Conservation (phyloP, 2,113 vertebrate genomes). For the Oophaga pumilio region DNA sequence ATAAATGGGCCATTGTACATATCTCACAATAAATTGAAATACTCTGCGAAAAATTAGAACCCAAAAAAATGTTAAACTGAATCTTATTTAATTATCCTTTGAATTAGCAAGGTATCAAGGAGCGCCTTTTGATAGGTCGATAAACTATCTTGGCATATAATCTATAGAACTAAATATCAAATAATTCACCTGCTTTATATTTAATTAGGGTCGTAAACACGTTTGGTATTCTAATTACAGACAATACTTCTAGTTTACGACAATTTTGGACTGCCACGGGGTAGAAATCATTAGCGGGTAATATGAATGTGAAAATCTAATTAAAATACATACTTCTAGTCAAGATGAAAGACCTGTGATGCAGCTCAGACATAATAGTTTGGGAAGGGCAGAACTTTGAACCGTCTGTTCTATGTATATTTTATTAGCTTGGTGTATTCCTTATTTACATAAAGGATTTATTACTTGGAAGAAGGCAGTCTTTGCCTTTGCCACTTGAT, state of each 20-base stretch:
- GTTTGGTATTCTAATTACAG: slow-evolving; percentile 20
- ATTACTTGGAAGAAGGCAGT: slow-evolving; percentile 8
- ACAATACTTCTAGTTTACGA: slow-evolving; percentile 26
- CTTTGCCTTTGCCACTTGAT: slow-evolving; percentile 14
- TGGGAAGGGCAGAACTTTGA: slow-evolving; percentile 47
- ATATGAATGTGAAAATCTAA: slow-evolving; percentile 29
- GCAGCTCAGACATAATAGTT: slow-evolving; percentile 46
- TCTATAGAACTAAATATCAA: neutral
- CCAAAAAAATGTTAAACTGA: neutral
- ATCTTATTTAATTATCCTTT: neutral
- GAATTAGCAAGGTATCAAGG: neutral
- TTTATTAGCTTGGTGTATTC: slow-evolving; percentile 48
- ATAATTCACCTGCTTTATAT: slow-evolving; percentile 1
- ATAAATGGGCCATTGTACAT: too few relatives aligned
- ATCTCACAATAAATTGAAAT: too few relatives aligned
- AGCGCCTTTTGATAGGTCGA: neutral
- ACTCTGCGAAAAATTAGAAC: neutral
- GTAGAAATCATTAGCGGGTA: slow-evolving; percentile 44
- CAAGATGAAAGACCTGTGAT: slow-evolving; percentile 45
- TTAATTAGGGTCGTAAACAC: slow-evolving; percentile 34
- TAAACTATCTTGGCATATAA: slow-evolving; percentile 8
- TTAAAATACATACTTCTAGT: slow-evolving; percentile 25
- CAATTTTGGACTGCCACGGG: slow-evolving; percentile 35
- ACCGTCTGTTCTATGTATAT: slow-evolving; percentile 48
- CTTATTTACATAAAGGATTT: slow-evolving; percentile 46